Base-by-base conservation (phyloP, 2,113 vertebrate genomes). In the Trematomus loennbergii region DNA sequence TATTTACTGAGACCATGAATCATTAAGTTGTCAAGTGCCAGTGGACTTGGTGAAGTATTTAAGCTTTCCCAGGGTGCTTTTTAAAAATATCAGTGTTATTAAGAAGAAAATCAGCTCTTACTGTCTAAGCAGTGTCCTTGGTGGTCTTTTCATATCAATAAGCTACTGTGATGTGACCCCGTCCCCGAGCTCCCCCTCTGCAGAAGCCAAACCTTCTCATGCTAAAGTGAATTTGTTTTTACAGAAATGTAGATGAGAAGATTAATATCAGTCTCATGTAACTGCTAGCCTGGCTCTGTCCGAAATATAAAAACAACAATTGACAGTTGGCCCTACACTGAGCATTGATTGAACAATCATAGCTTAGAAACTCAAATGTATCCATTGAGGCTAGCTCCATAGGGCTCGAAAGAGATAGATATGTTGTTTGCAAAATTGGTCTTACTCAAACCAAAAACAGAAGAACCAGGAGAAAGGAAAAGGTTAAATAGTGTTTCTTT, bases 1-100 rank as follows among this genome's bases (percentile, higher is more conserved):
- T 33, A 4, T 4, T 2, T 46, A 45, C 66, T 60, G 63, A 88
- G 85, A 66, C 72, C 77, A 36, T 2, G 33, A 89, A 80, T 81
- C 87, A 75, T 74, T 57, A 53, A 13, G 36, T 57, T 58, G 75
- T 61, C 48, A 90, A 90, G 88, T 91, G 89, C 90, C 92, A 85
- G 78, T 77, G 78, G 82, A 85, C 79, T 88, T 79, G 18, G 67
- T 54, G 17, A 10, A 50, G 48, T 49, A 46, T 79, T 66, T 29
- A 58, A 52, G 45, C 40, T 1, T 43, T 58, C 63, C 43, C 50
- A 9, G 69, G 76, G 40, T 43, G 48, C 5, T 55, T 50, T 72
- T 25, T 65, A 57, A 12, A 69, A 57, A 68, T 55, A 72, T 87
- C 71, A 60, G 69, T 78, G 48, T 87, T 84, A 68, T 60, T 20